Conservation (phyloP, 2,888 invertebrate species). For the Xestia ashworthii region DNA sequence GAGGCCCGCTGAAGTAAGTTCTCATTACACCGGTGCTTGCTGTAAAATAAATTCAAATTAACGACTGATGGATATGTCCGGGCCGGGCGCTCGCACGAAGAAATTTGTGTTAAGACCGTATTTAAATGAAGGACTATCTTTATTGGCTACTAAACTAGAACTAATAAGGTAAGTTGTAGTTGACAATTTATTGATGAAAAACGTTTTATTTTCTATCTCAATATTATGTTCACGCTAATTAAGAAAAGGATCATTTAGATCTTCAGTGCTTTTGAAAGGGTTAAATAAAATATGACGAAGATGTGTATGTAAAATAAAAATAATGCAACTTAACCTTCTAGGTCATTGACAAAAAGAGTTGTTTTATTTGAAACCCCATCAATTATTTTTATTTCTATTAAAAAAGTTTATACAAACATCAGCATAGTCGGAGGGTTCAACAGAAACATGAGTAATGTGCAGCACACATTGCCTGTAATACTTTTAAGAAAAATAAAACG, state of each 20-base stretch:
- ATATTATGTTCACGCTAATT: neutral
- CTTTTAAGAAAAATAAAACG: slow-evolving; percentile 52
- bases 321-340: neutral
- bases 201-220: slow-evolving; percentile 1
- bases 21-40: slow-evolving; percentile 75
- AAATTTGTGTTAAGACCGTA: slow-evolving; percentile 60
- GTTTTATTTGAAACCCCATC: neutral
- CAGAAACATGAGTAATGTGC: slow-evolving; percentile 42
- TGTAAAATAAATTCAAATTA: slow-evolving; percentile 86
- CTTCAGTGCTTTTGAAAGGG: neutral
- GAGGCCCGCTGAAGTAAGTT: slow-evolving; percentile 56
- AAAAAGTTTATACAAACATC: neutral
- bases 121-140: slow-evolving; percentile 62
- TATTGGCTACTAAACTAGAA: slow-evolving; percentile 53
- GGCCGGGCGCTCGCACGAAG: slow-evolving; percentile 51
- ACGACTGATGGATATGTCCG: slow-evolving; percentile 78
- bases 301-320: neutral
- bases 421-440: slow-evolving; percentile 19
- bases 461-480: slow-evolving; percentile 38
- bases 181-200: slow-evolving; percentile 18
- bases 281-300: neutral
- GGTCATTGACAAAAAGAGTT: neutral
- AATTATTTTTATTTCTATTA: neutral
- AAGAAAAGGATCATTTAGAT: neutral
- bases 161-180: slow-evolving; percentile 43